Evolutionary conservation across 2,797 vertebrate genomes (phyloP).

Genomic region (Cuculus canorus): DNA sequence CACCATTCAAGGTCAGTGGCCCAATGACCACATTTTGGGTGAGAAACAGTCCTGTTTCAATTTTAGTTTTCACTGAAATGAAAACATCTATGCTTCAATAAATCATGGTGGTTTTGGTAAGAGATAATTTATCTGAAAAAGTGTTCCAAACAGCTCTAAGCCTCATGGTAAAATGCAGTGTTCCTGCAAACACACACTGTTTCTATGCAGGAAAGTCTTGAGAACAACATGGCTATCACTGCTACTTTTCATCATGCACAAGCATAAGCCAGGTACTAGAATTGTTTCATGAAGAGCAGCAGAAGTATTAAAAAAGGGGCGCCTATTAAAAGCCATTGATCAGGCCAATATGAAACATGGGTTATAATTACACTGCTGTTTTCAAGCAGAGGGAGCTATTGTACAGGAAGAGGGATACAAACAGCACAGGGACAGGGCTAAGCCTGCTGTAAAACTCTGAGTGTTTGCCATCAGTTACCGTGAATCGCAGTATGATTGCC

Average conservation of each 20-base stretch:
- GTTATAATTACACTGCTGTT: conserved; percentile 55
- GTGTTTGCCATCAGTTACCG: neutral
- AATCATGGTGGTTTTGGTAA: neutral
- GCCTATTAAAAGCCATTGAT: neutral
- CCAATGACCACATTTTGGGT: neutral
- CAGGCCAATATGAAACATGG: neutral
- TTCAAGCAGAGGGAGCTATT: conserved; percentile 83
- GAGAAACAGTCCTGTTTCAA: neutral
- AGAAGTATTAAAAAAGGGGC: neutral
- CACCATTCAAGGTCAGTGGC: neutral
- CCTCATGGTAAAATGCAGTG: neutral
- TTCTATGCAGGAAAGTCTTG: neutral
- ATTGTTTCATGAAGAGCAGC: neutral
- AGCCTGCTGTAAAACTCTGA: conserved; percentile 6
- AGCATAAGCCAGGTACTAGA: neutral
- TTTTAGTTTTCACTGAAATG: neutral
- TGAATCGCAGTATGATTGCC: neutral
- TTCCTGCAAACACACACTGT: neutral
- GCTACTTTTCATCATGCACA: accelerated
- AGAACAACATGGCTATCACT: neutral
- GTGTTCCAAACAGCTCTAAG: neutral
- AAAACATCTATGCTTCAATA: neutral
- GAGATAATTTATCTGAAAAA: neutral
- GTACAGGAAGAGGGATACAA: conserved; percentile 66
- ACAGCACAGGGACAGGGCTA: neutral